Percentiles rank a stretch among this genome's conserved stretches.
phyloP scores from a whole-genome alignment of 1,140 invertebrate species.

The Saccostrea cuccullata region DNA sequence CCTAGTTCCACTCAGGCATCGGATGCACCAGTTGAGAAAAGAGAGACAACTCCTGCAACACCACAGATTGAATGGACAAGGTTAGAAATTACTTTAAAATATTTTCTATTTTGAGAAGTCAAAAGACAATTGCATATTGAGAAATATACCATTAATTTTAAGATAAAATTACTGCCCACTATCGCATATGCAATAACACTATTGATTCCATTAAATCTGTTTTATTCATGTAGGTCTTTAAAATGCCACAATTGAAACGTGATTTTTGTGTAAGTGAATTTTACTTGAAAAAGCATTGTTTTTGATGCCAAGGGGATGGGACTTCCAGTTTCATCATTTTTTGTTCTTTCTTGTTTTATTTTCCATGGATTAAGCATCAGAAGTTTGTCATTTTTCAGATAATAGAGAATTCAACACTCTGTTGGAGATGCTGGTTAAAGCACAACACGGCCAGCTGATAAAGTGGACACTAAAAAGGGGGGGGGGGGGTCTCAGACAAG shows the following conservation, averaged over 20 bases:
- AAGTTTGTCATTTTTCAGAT: background rate
- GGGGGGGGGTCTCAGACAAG: too few relatives aligned
- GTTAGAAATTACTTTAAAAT: background rate
- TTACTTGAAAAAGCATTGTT: too few relatives aligned
- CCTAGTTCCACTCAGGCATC: background rate
- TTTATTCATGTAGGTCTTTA: background rate
- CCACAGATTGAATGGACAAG: conserved; percentile 15
- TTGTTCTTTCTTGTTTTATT: too few relatives aligned
- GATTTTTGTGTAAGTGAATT: background rate
- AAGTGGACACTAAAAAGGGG: background rate
- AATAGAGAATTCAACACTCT: conserved; percentile 47
- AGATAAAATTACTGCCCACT: too few relatives aligned
- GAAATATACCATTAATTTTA: too few relatives aligned
- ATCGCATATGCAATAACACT: too few relatives aligned
- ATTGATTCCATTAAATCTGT: background rate
- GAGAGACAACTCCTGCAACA: conserved; percentile 5
- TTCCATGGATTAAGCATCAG: too few relatives aligned
- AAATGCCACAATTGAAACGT: too few relatives aligned
- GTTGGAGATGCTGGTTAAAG: conserved; percentile 49
- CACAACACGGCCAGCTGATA: conserved; percentile 15
- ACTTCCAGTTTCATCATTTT: too few relatives aligned
- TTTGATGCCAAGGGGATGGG: conserved; percentile 79
- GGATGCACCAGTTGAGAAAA: background rate
- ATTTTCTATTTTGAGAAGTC: background rate
- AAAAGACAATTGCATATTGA: too few relatives aligned